phyloP scores from a whole-genome alignment of 2,113 vertebrate genomes.

The Protomyctophum bolini region DNA sequence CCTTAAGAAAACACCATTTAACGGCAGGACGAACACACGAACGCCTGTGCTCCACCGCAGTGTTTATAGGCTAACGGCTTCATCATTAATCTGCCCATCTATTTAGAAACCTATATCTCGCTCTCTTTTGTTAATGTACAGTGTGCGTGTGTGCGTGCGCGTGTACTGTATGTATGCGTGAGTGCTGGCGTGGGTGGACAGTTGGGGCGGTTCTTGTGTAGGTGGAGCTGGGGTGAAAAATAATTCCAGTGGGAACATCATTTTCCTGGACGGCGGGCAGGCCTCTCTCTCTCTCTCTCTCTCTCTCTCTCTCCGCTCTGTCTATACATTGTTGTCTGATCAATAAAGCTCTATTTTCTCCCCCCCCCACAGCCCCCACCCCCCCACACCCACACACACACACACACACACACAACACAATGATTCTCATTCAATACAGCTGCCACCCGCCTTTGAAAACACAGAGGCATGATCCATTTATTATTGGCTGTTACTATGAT shows the following conservation, averaged over 20 bases:
- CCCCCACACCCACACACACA: no score
- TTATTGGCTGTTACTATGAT: constrained; percentile 85
- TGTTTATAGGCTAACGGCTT: constrained; percentile 40
- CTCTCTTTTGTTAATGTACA: no score
- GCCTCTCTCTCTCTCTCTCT: constrained; percentile 34
- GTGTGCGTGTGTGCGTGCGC: not conserved
- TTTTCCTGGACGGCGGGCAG: constrained; percentile 75
- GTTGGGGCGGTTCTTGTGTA: not conserved
- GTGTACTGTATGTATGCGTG: constrained; percentile 12
- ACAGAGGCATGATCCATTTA: constrained; percentile 77
- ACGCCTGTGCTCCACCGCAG: constrained; percentile 24
- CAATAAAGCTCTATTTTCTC: constrained; percentile 84
- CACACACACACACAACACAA: constrained; percentile 51
- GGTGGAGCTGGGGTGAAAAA: constrained; percentile 52
- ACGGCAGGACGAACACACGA: constrained; percentile 29
- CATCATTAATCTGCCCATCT: constrained; percentile 55
- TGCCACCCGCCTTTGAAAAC: constrained; percentile 79
- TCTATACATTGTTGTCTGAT: constrained; percentile 72
- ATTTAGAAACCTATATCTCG: constrained; percentile 24
- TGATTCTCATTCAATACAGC: constrained; percentile 79
- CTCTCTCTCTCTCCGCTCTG: constrained; percentile 23
- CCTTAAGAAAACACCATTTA: constrained; percentile 57
- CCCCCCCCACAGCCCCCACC: constrained; percentile 47
- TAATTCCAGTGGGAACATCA: constrained; percentile 74
- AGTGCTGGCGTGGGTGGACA: not conserved